phyloP scores from a whole-genome alignment of 2,888 invertebrate genomes.

The Cryptosula pallasiana region DNA sequence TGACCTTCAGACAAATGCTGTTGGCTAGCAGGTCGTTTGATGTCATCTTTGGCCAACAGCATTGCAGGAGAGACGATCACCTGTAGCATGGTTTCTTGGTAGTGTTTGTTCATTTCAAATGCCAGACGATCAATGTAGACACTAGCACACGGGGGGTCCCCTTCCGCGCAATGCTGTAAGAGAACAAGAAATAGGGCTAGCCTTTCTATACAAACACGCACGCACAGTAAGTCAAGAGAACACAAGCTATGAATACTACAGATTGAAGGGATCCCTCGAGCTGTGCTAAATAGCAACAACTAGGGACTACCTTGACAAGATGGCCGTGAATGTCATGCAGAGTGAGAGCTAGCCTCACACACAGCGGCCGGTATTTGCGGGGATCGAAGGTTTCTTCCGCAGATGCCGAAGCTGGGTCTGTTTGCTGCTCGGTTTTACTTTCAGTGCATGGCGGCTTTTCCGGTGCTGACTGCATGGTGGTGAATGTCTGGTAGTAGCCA shows the following conservation, averaged over 20 bases:
- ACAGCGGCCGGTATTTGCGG: slow-evolving; percentile 78
- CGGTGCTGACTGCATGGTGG: slow-evolving; percentile 65
- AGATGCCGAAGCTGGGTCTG: not conserved
- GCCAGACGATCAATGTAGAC: slow-evolving; percentile 71
- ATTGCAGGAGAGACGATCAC: slow-evolving; percentile 75
- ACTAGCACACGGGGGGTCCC: slow-evolving; percentile 77
- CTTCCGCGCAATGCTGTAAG: slow-evolving; percentile 73
- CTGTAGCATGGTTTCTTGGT: slow-evolving; percentile 84
- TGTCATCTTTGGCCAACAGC: slow-evolving; percentile 56
- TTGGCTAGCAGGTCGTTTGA: slow-evolving; percentile 33
- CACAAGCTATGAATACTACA: too few species aligned
- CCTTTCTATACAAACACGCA: too few species aligned
- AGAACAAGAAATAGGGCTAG: too few species aligned
- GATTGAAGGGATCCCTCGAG: not conserved
- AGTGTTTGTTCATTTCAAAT: slow-evolving; percentile 94
- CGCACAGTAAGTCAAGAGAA: too few species aligned
- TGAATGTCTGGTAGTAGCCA: slow-evolving; percentile 89
- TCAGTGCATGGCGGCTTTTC: slow-evolving; percentile 25
- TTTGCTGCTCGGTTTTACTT: slow-evolving; percentile 24
- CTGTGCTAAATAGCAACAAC: too few species aligned
- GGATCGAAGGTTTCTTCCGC: slow-evolving; percentile 65
- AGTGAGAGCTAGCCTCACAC: slow-evolving; percentile 85
- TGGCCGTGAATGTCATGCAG: slow-evolving; percentile 94
- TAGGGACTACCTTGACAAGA: slow-evolving; percentile 74
- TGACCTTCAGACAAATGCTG: slow-evolving; percentile 54